A percentile compares a stretch with the other conserved stretches of the same genome.
These are phyloP conservation scores for Spea bombifrons DNA, from an alignment of 2,113 vertebrate species.

Conservation along the genomic window DNA sequence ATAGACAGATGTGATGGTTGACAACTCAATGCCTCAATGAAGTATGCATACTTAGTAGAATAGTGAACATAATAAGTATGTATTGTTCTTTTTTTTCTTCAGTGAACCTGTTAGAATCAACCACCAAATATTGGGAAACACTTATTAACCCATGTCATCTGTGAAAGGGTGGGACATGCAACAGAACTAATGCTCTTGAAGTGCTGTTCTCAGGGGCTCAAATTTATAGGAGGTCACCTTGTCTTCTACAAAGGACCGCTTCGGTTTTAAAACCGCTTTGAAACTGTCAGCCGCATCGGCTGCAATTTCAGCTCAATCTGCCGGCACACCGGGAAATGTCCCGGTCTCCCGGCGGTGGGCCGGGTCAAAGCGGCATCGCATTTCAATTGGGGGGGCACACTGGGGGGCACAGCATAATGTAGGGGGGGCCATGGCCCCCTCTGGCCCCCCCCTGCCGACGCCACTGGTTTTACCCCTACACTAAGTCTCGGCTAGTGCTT, in stretches of 20 bases:
- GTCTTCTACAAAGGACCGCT: slow-evolving; percentile 44
- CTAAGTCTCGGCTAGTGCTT: too few relatives aligned
- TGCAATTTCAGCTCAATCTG: too few relatives aligned
- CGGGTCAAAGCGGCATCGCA: too few relatives aligned
- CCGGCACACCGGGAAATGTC: too few relatives aligned
- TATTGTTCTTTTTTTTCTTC: not conserved
- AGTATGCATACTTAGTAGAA: slow-evolving; percentile 12
- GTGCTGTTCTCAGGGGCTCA: slow-evolving; percentile 24
- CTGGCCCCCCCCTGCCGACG: too few relatives aligned
- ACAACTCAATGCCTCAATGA: not conserved
- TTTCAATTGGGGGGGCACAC: too few relatives aligned
- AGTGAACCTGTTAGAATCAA: slow-evolving; percentile 7
- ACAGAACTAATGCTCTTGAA: slow-evolving; percentile 7
- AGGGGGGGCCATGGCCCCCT: too few relatives aligned
- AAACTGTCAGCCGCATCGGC: too few relatives aligned
- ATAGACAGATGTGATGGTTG: slow-evolving; percentile 15
- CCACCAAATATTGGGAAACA: not conserved
- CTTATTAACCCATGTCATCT: not conserved
- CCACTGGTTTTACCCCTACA: too few relatives aligned
- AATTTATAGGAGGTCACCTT: slow-evolving; percentile 46
- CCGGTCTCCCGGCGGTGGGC: too few relatives aligned
- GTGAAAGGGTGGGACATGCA: slow-evolving; percentile 11
- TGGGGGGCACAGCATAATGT: too few relatives aligned
- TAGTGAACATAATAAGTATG: slow-evolving; percentile 4
- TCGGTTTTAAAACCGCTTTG: too few relatives aligned